These are phyloP conservation scores for Noctua janthe DNA, from an alignment of 2,888 invertebrate genomes.

Conservation along the genomic window DNA sequence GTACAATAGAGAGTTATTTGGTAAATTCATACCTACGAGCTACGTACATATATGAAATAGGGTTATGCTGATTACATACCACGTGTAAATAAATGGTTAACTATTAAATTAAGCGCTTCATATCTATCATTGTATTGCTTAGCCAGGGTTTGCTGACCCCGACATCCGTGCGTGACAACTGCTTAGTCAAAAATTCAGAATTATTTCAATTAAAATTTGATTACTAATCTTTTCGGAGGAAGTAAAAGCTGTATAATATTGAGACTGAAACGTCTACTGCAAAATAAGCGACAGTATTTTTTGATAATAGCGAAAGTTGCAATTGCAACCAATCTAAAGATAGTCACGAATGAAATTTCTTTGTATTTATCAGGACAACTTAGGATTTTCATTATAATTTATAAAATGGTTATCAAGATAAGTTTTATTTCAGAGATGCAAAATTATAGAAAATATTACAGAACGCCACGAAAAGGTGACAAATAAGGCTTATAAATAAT, in stretches of 20 bases:
- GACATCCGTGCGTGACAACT: slow-evolving; percentile 41
- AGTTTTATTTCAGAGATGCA: background rate
- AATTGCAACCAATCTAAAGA: background rate
- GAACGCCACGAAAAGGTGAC: slow-evolving; percentile 59
- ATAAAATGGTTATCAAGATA: background rate
- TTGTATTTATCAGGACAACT: background rate
- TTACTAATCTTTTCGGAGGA: background rate
- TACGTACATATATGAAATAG: background rate
- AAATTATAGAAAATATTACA: background rate
- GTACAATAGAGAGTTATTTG: background rate
- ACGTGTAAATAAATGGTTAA: slow-evolving; percentile 7
- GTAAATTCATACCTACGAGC: background rate
- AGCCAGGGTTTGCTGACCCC: slow-evolving; percentile 37
- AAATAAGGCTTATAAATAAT: slow-evolving; percentile 64
- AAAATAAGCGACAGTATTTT: background rate
- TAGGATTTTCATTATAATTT: background rate
- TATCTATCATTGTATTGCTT: slow-evolving; percentile 6
- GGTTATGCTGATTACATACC: background rate
- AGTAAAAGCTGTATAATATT: background rate
- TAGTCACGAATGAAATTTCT: background rate
- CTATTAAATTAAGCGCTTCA: background rate
- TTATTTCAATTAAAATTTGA: slow-evolving; percentile 19
- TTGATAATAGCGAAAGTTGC: background rate
- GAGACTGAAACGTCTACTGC: too few species aligned
- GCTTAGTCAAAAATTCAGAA: slow-evolving; percentile 20